Evolutionary conservation across 2,113 vertebrate species (phyloP).

Genomic region (Scortum barcoo): DNA sequence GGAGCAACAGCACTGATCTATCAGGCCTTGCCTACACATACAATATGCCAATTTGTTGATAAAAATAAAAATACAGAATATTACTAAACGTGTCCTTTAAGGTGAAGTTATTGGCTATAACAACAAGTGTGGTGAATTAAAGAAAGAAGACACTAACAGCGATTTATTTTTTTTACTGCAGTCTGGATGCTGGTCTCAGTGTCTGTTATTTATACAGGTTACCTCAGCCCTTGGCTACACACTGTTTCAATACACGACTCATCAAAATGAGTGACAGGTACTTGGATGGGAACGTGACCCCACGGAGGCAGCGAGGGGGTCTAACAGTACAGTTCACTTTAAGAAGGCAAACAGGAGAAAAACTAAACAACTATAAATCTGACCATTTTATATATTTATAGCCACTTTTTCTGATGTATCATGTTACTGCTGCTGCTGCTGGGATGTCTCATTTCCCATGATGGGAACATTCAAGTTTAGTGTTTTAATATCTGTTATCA

Average conservation of each 20-base stretch:
- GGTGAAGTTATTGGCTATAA: background rate
- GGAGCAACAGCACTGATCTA: background rate
- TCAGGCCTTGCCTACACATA: background rate
- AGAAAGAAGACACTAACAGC: background rate
- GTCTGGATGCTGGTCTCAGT: background rate
- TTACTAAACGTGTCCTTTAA: background rate
- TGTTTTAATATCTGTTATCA: constrained; percentile 19
- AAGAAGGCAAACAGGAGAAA: background rate
- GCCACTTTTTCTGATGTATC: background rate
- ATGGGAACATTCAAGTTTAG: background rate
- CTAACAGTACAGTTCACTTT: background rate
- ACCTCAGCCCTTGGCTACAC: constrained; percentile 8
- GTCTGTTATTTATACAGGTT: constrained; percentile 22
- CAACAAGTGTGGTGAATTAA: background rate
- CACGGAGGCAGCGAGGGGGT: background rate
- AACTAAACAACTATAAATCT: background rate
- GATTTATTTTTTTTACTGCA: constrained; percentile 18
- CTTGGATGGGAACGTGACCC: constrained; percentile 20
- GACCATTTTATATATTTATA: constrained; percentile 2
- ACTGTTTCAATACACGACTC: constrained; percentile 22
- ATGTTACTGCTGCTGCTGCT: background rate
- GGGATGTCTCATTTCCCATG: background rate
- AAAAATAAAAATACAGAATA: background rate
- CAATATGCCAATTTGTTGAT: background rate
- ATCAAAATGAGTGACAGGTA: constrained; percentile 41